Conservation (phyloP, 2,113 vertebrate species). For the Serinus canaria region DNA sequence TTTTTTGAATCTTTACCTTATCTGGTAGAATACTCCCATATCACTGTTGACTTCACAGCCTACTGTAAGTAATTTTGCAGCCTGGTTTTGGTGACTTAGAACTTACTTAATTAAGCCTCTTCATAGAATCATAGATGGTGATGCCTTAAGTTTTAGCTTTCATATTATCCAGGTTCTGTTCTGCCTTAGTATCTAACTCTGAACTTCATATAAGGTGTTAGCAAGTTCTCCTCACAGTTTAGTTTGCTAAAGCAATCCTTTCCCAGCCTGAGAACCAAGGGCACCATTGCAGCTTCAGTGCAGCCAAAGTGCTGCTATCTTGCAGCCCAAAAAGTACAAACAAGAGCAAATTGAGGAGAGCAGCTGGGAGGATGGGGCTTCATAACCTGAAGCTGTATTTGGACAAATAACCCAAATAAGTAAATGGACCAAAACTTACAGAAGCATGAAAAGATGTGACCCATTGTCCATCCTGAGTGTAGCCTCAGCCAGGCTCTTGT, state of each 20-base stretch:
- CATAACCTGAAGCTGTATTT: not conserved
- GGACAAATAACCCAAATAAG: not conserved
- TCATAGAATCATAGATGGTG: not conserved
- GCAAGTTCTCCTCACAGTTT: not conserved
- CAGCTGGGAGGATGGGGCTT: not conserved
- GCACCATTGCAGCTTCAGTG: not conserved
- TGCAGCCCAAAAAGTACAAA: not conserved
- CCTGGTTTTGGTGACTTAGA: not conserved
- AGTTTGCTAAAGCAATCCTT: not conserved
- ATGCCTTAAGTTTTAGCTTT: not conserved
- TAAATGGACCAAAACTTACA: not conserved
- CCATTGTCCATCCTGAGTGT: fast-evolving
- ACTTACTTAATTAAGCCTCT: not conserved
- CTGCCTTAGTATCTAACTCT: not conserved
- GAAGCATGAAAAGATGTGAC: not conserved
- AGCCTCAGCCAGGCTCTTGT: not conserved
- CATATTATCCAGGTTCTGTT: not conserved
- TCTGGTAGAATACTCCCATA: not conserved
- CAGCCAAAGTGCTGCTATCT: not conserved
- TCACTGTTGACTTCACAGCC: not conserved
- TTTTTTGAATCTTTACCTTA: not conserved
- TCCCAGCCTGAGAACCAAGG: not conserved
- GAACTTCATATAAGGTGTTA: not conserved
- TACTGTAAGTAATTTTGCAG: not conserved
- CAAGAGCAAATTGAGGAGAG: not conserved